phyloP scores from a whole-genome alignment of 2,797 vertebrate species.

The Chelonia mydas region DNA sequence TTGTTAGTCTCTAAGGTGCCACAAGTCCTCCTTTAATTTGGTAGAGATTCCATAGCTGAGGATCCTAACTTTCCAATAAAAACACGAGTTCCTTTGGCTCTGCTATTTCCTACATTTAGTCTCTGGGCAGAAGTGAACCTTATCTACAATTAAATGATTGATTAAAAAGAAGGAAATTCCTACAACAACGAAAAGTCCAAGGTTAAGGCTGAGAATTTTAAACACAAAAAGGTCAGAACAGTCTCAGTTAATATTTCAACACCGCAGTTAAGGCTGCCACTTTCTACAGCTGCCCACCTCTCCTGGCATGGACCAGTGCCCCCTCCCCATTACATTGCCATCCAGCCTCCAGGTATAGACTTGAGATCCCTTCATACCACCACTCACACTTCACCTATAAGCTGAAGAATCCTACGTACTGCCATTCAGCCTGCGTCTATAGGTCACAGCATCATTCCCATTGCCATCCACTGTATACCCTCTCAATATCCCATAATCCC shows the following conservation, averaged over 20 bases:
- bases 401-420: not conserved
- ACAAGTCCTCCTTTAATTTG: no score
- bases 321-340: not conserved
- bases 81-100: not conserved
- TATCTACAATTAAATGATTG: not conserved
- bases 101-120: not conserved
- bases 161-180: not conserved
- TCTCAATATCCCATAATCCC: not conserved
- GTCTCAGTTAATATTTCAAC: not conserved
- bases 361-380: not conserved
- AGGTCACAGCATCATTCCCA: not conserved
- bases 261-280: not conserved
- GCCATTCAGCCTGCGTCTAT: not conserved
- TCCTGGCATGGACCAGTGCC: not conserved
- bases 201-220: not conserved
- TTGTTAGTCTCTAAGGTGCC: no score
- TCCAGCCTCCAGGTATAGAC: not conserved
- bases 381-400: not conserved
- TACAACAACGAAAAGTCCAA: not conserved
- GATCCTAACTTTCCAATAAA: not conserved
- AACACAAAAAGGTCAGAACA: not conserved
- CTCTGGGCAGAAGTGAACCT: not conserved
- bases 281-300: not conserved
- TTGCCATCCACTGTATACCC: not conserved
- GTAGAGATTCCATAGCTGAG: accelerated